These are phyloP conservation scores for Lepus oiostolus DNA, from an alignment of 2,797 vertebrate genomes.

Conservation along the genomic window DNA sequence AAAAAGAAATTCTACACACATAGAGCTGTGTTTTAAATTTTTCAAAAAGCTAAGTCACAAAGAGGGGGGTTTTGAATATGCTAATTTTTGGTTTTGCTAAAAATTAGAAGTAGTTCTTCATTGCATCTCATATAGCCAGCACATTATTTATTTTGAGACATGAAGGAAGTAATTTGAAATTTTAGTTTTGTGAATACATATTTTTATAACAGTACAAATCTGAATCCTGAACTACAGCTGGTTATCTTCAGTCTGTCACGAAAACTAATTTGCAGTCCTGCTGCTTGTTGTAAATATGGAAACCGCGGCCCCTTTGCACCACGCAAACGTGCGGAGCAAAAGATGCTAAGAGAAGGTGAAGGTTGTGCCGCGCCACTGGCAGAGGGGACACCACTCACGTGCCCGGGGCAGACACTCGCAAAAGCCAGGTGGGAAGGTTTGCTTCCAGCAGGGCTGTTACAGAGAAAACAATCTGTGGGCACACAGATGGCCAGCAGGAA, in stretches of 20 bases:
- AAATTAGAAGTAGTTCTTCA: conserved; percentile 75
- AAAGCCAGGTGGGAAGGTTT: not conserved
- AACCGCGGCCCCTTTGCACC: conserved; percentile 46
- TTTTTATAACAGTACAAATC: conserved; percentile 75
- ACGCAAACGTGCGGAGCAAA: conserved; percentile 48
- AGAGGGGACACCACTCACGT: not conserved
- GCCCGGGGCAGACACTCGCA: not conserved
- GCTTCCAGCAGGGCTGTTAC: conserved; percentile 31
- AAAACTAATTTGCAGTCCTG: conserved; percentile 49
- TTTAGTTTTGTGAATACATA: conserved; percentile 68
- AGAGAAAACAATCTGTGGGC: conserved; percentile 60
- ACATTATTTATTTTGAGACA: conserved; percentile 64
- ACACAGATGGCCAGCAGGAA: conserved; percentile 62
- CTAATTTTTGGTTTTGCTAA: conserved; percentile 50
- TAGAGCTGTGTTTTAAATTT: not conserved
- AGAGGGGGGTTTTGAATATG: conserved; percentile 58
- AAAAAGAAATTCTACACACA: no score
- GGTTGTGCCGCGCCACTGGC: not conserved
- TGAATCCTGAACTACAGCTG: conserved; percentile 69
- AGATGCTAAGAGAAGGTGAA: not conserved
- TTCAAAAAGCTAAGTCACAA: conserved; percentile 69
- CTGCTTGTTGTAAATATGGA: conserved; percentile 62
- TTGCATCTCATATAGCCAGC: conserved; percentile 11
- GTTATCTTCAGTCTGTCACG: conserved; percentile 69
- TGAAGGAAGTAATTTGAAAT: conserved; percentile 70